Percentiles rank a stretch among this genome's conserved stretches.
Evolutionary conservation across 2,113 vertebrate species (phyloP).

Genomic region (Perca flavescens): DNA sequence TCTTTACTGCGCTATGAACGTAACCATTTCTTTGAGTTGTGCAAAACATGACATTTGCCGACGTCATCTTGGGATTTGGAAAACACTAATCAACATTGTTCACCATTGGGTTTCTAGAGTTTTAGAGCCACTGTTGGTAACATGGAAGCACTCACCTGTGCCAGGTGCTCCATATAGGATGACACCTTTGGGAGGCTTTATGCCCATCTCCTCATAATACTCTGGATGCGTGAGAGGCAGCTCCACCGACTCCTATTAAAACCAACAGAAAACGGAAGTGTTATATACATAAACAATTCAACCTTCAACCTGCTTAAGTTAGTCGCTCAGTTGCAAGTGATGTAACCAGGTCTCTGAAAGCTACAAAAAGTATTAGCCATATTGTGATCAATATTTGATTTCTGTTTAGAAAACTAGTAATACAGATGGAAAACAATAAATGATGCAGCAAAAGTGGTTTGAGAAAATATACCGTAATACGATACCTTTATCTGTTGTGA

Average conservation of each 20-base stretch:
- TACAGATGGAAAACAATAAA: not conserved
- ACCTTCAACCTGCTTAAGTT: not conserved
- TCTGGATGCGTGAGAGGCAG: conserved; percentile 98
- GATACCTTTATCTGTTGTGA: not conserved
- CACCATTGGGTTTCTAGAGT: not conserved
- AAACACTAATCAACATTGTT: too few relatives aligned
- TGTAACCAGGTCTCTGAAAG: not conserved
- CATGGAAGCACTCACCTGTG: conserved; percentile 86
- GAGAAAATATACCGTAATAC: not conserved
- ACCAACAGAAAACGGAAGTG: not conserved
- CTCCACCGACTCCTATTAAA: conserved; percentile 94
- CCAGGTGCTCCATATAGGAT: conserved; percentile 97
- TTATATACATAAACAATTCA: not conserved
- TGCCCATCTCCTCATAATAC: conserved; percentile 99
- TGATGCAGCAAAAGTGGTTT: not conserved
- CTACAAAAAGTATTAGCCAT: too few relatives aligned
- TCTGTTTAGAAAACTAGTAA: not conserved
- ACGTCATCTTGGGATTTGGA: too few relatives aligned
- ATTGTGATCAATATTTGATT: not conserved
- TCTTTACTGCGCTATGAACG: too few relatives aligned
- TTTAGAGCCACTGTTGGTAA: not conserved
- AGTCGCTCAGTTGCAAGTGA: not conserved
- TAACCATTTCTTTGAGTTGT: too few relatives aligned
- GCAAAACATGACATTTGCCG: too few relatives aligned
- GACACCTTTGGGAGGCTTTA: conserved; percentile 98